Base-by-base conservation (phyloP, 2,888 invertebrate genomes). In the Oscheius sp. region DNA sequence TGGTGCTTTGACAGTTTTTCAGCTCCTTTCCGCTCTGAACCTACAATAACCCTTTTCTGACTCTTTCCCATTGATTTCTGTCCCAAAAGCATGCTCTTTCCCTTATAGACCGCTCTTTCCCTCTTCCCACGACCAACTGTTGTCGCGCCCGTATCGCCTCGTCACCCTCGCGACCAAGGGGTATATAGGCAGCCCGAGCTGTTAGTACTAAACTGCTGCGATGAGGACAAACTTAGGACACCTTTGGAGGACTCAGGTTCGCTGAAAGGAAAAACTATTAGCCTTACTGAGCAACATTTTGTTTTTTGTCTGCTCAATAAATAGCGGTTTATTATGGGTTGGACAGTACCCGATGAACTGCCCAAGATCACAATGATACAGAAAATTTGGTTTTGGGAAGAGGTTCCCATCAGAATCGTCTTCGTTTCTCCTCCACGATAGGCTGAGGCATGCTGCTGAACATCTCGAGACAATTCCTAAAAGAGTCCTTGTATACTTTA, bases 221-320 rank as follows among this genome's bases (percentile, higher is more conserved):
- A 55, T 68, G 68, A 68, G 68, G 68, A 68, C 55, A 68, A 55
- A 33, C 65, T 65, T 65, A 68, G 68, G 68, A 68, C 68, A 68
- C 68, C 68, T 68, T 68, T 68, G 55, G 53, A 68, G 68, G 55
- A 21, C 55, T 29, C 21, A 4, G 68, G 68, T 68, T 37, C 68
- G 42, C 53, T 68, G 68, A 68, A 68, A 68, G 55, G n/a, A 68
- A 9, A 35, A 55, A 65, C n/a, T n/a, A 48, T 68, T 68, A 55
- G 33, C 53, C 33, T 68, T 42, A 53, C 68, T 55, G 68, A 68
- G 68, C 68, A 29, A 9, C 21, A 29, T 55, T 55, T 55, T 21
- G 29, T 68, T 55, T 53, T 68, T 3, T 35, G 21, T 55, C 37
- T 63, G 33, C n/a, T 33, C 13, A 33, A 58, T 32, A 33, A 29